Evolutionary conservation across 2,888 invertebrate genomes (phyloP).

Genomic region (Rhagonycha fulva): DNA sequence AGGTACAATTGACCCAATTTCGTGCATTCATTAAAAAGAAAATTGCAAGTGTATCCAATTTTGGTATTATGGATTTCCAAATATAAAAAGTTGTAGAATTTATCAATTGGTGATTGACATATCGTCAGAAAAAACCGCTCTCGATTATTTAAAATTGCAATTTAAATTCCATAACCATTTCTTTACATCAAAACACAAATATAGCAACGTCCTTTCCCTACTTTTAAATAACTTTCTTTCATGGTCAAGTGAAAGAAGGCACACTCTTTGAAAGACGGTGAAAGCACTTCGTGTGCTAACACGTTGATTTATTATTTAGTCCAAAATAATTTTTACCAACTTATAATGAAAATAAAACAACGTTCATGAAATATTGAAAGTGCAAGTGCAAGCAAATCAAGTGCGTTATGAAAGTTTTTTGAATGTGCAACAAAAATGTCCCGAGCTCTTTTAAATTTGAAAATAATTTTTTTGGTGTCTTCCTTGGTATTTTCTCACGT

Average conservation of each 20-base stretch:
- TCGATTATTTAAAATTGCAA: background rate
- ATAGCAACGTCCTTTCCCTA: slow-evolving; percentile 27
- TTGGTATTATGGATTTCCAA: background rate
- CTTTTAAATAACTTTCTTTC: slow-evolving; percentile 28
- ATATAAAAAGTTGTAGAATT: background rate
- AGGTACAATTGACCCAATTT: background rate
- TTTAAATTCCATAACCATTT: slow-evolving; percentile 16
- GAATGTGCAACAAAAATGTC: background rate
- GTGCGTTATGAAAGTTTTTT: slow-evolving; percentile 1
- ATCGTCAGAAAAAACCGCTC: background rate
- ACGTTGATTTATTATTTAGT: background rate
- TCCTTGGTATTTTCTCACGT: background rate
- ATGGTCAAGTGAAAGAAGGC: slow-evolving; percentile 32
- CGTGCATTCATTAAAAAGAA: background rate
- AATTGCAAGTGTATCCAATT: background rate
- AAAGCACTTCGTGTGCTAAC: slow-evolving; percentile 26
- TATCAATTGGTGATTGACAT: background rate
- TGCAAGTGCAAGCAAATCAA: background rate
- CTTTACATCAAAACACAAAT: slow-evolving; percentile 14
- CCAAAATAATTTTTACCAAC: background rate
- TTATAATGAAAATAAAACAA: background rate
- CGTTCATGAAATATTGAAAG: background rate
- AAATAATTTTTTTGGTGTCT: background rate
- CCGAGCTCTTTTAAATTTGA: background rate
- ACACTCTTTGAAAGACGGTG: slow-evolving; percentile 35